These are phyloP conservation scores for Agrochola macilenta DNA, from an alignment of 2,888 invertebrate genomes.

Conservation along the genomic window DNA sequence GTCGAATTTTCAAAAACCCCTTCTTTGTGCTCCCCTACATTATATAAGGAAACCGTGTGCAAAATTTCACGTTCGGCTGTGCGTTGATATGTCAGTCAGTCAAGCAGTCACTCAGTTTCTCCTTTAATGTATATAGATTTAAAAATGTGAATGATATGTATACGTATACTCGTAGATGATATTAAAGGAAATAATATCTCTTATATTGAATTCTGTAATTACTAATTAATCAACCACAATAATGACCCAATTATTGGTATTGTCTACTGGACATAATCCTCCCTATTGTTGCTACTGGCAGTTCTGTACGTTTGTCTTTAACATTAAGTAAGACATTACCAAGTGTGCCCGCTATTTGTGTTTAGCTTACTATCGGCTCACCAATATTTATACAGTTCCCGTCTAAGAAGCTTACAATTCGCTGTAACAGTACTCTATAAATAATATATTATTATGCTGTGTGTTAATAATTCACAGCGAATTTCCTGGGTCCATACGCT, in stretches of 20 bases:
- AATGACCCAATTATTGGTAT: neutral
- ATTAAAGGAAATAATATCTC: no score
- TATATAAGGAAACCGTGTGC: no score
- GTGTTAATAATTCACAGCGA: slow-evolving; percentile 87
- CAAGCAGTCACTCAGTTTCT: no score
- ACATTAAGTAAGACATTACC: slow-evolving; percentile 48
- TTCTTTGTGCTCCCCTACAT: no score
- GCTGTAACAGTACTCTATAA: slow-evolving; percentile 85
- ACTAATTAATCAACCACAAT: neutral
- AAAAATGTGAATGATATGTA: no score
- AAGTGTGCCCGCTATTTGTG: slow-evolving; percentile 69
- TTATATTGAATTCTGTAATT: no score
- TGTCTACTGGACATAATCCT: neutral
- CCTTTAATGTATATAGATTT: no score
- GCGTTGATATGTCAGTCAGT: no score
- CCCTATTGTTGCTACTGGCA: neutral
- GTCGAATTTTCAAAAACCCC: no score
- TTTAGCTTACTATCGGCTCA: slow-evolving; percentile 76
- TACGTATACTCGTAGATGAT: no score
- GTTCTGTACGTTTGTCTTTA: slow-evolving; percentile 18
- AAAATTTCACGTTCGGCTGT: no score
- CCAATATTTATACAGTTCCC: slow-evolving; percentile 86
- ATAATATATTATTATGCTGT: no score
- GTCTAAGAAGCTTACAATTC: slow-evolving; percentile 88
- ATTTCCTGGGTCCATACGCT: slow-evolving; percentile 79